A percentile compares a stretch with the other conserved stretches of the same genome.
These are phyloP conservation scores for Idris sp. DNA, from an alignment of 1,140 invertebrate genomes.

Conservation along the genomic window DNA sequence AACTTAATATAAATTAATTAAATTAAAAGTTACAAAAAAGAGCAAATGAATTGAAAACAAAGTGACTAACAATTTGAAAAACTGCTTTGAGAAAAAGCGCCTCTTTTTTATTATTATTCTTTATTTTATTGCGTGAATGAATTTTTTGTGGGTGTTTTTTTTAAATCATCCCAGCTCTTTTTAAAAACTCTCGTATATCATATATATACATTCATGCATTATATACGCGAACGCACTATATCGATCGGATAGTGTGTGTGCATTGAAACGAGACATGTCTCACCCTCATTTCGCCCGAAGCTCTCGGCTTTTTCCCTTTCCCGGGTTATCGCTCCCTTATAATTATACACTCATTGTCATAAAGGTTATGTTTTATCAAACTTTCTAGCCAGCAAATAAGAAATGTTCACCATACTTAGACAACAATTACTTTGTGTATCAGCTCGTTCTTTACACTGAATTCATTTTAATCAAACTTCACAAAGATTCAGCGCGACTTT, in stretches of 20 bases:
- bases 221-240: constrained; percentile 43
- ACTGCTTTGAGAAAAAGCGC: no score
- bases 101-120: no score
- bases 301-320: constrained; percentile 47
- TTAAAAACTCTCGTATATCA: constrained; percentile 40
- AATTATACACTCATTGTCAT: constrained; percentile 50
- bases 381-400: constrained; percentile 34
- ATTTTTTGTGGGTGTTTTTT: constrained; percentile 16
- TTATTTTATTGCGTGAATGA: no score
- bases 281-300: constrained; percentile 42
- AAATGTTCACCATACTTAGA: constrained; percentile 22
- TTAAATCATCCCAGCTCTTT: constrained; percentile 21
- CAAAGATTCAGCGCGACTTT: no score
- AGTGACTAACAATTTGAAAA: no score
- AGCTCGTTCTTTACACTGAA: no score
- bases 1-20: no score
- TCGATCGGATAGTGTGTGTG: constrained; percentile 37
- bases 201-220: constrained; percentile 34
- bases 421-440: no score
- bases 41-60: no score
- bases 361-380: constrained; percentile 52
- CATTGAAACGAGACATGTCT: constrained; percentile 43
- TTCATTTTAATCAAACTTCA: no score
- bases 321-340: constrained; percentile 46
- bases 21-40: no score